A percentile compares a stretch with the other conserved stretches of the same genome.
Conservation (phyloP, 2,113 vertebrate genomes). For the Rostratula benghalensis region DNA sequence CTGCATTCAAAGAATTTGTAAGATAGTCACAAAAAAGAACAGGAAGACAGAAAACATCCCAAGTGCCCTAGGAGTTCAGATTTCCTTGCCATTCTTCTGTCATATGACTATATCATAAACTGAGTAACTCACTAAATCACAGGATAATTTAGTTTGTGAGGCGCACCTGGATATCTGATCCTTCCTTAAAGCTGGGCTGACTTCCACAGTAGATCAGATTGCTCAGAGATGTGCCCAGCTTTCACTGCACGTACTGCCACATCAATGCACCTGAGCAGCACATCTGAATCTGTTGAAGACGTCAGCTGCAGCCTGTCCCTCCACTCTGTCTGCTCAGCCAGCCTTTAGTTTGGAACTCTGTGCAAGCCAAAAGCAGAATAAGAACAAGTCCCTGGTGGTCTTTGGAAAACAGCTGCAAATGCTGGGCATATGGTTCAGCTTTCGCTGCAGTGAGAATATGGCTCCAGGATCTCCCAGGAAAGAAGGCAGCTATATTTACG, state of each 20-base stretch:
- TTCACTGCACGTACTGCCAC: fast-evolving
- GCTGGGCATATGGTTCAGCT: conserved; percentile 50
- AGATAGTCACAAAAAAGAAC: neutral
- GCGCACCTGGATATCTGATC: neutral
- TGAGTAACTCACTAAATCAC: neutral
- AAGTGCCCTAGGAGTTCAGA: neutral
- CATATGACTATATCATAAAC: neutral
- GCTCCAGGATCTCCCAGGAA: conserved; percentile 46
- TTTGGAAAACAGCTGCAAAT: neutral
- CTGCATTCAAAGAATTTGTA: neutral
- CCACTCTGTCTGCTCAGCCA: neutral
- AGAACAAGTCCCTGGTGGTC: neutral
- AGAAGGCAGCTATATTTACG: conserved; percentile 56
- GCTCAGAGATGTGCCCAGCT: neutral
- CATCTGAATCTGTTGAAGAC: neutral
- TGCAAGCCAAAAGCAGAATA: neutral
- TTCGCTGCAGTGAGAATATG: conserved; percentile 24
- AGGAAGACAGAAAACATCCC: neutral
- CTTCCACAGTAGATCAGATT: neutral
- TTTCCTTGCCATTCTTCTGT: neutral
- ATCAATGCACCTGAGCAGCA: neutral
- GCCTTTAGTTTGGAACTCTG: neutral
- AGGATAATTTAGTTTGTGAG: neutral
- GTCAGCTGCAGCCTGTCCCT: neutral
- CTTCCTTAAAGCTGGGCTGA: neutral